Evolutionary conservation across 1,140 invertebrate species (phyloP).

Genomic region (Chymomyza costata): DNA sequence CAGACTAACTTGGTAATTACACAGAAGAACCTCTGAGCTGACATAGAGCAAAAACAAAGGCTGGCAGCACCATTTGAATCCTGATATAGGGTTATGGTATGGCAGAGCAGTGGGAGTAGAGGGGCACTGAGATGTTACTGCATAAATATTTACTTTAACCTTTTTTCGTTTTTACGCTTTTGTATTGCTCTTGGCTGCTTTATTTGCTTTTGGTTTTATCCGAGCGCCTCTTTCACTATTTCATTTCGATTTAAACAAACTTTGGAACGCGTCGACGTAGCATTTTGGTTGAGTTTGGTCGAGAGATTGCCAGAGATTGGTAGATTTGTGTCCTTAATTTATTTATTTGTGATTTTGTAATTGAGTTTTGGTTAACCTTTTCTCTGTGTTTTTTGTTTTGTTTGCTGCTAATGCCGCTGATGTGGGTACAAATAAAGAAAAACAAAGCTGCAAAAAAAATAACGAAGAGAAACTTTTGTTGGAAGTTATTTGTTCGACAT

Average conservation of each 20-base stretch:
- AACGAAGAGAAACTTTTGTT: constrained; percentile 52
- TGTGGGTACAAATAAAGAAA: constrained; percentile 24
- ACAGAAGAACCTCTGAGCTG: constrained; percentile 47
- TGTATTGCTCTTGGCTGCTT: constrained; percentile 44
- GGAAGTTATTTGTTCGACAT: constrained; percentile 21
- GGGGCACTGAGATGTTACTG: too few species aligned
- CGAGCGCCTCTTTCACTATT: constrained; percentile 60
- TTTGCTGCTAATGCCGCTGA: constrained; percentile 14
- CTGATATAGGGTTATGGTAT: too few species aligned
- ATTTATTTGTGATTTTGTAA: constrained; percentile 69
- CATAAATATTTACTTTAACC: constrained; percentile 70
- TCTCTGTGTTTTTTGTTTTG: constrained; percentile 1
- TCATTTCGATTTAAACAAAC: constrained; percentile 67
- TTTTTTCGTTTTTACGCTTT: constrained; percentile 41
- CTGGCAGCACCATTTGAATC: too few species aligned
- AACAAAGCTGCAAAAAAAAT: too few species aligned
- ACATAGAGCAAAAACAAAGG: too few species aligned
- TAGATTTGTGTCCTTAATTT: constrained; percentile 65
- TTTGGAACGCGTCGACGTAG: constrained; percentile 45
- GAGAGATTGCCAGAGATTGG: not conserved
- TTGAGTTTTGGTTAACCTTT: constrained; percentile 45
- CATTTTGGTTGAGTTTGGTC: constrained; percentile 7
- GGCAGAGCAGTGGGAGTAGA: too few species aligned
- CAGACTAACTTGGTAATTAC: constrained; percentile 60
- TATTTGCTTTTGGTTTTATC: constrained; percentile 70